Percentiles rank a stretch among this genome's conserved stretches.
Evolutionary conservation across 2,797 vertebrate species (phyloP).

Genomic region (Chelidonichthys spinosus): DNA sequence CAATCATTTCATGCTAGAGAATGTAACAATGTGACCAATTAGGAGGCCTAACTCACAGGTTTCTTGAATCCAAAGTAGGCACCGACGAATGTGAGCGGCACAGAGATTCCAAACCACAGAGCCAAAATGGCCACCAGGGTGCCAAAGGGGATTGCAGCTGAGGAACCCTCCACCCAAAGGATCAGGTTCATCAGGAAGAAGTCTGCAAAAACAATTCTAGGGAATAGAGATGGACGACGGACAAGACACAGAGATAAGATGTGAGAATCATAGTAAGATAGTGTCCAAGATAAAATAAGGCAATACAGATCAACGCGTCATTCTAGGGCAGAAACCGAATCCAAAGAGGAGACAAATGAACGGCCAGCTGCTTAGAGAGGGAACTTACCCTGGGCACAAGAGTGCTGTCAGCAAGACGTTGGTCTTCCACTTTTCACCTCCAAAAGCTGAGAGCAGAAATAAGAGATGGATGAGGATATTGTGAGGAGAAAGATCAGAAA

Average conservation of each 20-base stretch:
- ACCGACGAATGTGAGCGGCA: slow-evolving; percentile 91
- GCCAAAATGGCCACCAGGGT: slow-evolving; percentile 90
- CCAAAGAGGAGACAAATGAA: neutral
- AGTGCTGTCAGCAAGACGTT: slow-evolving; percentile 92
- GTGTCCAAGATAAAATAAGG: neutral
- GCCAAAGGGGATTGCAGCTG: slow-evolving; percentile 91
- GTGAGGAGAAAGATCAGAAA: neutral
- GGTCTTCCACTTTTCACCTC: slow-evolving; percentile 93
- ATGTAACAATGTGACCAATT: neutral
- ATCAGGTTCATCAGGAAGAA: slow-evolving; percentile 97
- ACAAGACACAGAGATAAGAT: slow-evolving; percentile 16
- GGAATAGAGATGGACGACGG: neutral
- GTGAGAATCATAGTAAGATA: neutral
- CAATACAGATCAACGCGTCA: neutral
- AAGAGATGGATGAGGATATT: neutral
- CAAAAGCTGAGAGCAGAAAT: slow-evolving; percentile 86
- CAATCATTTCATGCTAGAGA: neutral
- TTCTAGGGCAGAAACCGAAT: neutral
- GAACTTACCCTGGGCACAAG: slow-evolving; percentile 90
- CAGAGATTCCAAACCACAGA: slow-evolving; percentile 94
- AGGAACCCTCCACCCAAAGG: slow-evolving; percentile 92
- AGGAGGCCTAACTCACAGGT: slow-evolving; percentile 78
- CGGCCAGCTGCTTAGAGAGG: neutral
- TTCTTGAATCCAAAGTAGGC: slow-evolving; percentile 94
- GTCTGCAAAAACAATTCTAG: slow-evolving; percentile 93